Conservation (phyloP, 2,888 invertebrate genomes). For the Dryobotodes eremita region DNA sequence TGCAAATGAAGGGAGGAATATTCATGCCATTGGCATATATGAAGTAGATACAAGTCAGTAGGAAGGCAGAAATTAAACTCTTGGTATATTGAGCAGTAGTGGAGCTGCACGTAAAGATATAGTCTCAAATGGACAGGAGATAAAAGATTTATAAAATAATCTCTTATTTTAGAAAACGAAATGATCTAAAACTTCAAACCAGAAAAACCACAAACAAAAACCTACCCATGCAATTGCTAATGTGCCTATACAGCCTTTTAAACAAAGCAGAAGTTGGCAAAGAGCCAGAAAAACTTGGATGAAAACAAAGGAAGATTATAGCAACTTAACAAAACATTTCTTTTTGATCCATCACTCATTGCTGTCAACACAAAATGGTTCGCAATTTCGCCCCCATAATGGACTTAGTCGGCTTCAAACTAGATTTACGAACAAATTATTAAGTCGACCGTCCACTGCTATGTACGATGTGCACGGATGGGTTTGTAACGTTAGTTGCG, state of each 20-base stretch:
- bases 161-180: too few species aligned
- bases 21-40: neutral
- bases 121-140: neutral
- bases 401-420: slow-evolving; percentile 40
- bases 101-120: neutral
- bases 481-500: neutral
- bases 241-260: slow-evolving; percentile 28
- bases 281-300: slow-evolving; percentile 16
- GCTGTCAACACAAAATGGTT: slow-evolving; percentile 47
- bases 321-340: slow-evolving; percentile 51
- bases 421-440: slow-evolving; percentile 58
- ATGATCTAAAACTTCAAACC: neutral
- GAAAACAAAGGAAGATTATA: slow-evolving; percentile 43
- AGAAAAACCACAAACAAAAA: neutral
- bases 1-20: neutral
- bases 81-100: neutral
- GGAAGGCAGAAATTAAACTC: neutral
- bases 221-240: neutral
- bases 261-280: slow-evolving; percentile 40
- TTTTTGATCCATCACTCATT: slow-evolving; percentile 55
- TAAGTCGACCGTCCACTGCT: slow-evolving; percentile 19
- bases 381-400: slow-evolving; percentile 34
- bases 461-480: neutral
- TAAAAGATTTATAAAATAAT: neutral
- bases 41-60: neutral